Conservation (phyloP, 2,113 vertebrate species). For the Dicrurus megarhynchus region DNA sequence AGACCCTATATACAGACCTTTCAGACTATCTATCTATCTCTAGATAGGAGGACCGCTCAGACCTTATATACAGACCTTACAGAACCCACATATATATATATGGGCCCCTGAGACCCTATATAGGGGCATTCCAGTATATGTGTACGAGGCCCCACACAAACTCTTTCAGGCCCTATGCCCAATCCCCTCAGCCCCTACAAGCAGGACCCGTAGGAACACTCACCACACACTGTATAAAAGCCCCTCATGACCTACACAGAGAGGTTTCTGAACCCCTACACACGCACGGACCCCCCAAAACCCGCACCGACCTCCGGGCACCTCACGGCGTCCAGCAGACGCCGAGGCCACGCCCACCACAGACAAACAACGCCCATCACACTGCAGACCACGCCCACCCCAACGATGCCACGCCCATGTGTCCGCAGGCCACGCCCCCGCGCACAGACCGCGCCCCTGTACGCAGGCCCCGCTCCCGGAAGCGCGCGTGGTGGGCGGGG, state of each 20-base stretch:
- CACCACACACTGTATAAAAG: background rate
- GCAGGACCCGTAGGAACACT: background rate
- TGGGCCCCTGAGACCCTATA: too few relatives aligned
- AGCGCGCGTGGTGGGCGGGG: background rate
- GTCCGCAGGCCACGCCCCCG: background rate
- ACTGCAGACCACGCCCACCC: background rate
- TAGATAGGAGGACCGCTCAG: background rate
- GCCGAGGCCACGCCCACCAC: background rate
- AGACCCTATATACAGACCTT: background rate
- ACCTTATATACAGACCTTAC: fast-evolving
- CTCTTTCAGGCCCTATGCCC: background rate
- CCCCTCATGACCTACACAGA: background rate
- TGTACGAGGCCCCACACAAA: fast-evolving
- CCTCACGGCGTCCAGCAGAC: background rate
- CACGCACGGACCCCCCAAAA: background rate
- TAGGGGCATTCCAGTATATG: background rate
- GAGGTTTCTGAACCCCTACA: too few relatives aligned
- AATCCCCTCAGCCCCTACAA: background rate
- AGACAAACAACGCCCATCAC: background rate
- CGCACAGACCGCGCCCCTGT: fast-evolving
- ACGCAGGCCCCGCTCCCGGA: background rate
- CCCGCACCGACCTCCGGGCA: fast-evolving
- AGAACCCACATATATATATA: background rate
- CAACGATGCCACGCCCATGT: background rate
- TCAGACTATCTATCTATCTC: background rate